These are phyloP conservation scores for Drosophila kohkoa DNA, from an alignment of 1,140 invertebrate species.

Conservation along the genomic window DNA sequence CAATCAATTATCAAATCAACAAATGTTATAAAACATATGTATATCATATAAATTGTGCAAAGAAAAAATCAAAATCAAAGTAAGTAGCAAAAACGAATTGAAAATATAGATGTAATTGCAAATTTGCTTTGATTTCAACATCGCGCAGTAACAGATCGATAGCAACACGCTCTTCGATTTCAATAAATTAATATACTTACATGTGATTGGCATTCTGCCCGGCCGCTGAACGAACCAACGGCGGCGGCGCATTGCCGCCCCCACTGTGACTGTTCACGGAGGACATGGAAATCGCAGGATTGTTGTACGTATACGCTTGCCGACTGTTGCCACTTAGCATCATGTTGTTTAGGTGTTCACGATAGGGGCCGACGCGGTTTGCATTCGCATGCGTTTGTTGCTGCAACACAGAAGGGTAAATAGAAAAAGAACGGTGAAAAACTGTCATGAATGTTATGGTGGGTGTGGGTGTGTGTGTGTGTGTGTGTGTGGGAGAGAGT, in stretches of 20 bases:
- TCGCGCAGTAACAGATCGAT: constrained; percentile 44
- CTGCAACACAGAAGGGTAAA: constrained; percentile 13
- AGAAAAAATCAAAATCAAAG: constrained; percentile 50
- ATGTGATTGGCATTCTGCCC: constrained; percentile 79
- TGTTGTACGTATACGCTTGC: constrained; percentile 78
- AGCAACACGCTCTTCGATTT: constrained; percentile 38
- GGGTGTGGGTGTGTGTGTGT: too few relatives aligned
- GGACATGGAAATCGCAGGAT: constrained; percentile 82
- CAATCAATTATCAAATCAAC: constrained; percentile 20
- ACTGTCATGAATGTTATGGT: neutral
- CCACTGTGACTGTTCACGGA: constrained; percentile 76
- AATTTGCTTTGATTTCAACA: constrained; percentile 43
- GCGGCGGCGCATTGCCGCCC: constrained; percentile 76
- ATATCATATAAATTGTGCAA: constrained; percentile 9
- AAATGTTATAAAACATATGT: constrained; percentile 11
- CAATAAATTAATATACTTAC: constrained; percentile 57
- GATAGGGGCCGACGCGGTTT: constrained; percentile 69
- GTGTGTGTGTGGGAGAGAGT: constrained; percentile 13
- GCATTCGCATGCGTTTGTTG: constrained; percentile 76
- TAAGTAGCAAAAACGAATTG: constrained; percentile 57
- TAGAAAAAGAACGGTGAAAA: constrained; percentile 27
- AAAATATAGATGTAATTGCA: constrained; percentile 39
- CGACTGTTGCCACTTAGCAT: constrained; percentile 74
- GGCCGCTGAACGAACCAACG: constrained; percentile 76
- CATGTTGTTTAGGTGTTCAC: constrained; percentile 79